phyloP scores from a whole-genome alignment of 2,797 vertebrate genomes.

The Falco naumanni region DNA sequence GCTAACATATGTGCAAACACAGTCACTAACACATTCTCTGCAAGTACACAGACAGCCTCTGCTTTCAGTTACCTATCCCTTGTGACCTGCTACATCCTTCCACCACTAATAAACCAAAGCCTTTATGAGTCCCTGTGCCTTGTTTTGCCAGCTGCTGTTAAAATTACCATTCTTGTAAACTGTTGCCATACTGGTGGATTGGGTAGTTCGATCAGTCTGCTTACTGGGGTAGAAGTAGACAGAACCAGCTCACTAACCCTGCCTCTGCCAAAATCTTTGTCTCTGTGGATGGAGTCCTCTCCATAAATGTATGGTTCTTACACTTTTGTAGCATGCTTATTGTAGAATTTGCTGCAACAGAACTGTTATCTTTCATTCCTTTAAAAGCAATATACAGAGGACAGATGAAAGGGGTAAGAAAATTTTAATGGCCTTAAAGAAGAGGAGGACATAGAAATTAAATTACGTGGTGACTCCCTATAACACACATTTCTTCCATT shows the following conservation, averaged over 20 bases:
- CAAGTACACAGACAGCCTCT: not conserved
- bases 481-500: not conserved
- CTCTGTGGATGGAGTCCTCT: not conserved
- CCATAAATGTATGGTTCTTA: not conserved
- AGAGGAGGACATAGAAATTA: not conserved
- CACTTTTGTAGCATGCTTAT: not conserved
- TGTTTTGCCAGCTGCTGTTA: not conserved
- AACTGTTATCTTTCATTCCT: not conserved
- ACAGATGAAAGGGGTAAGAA: not conserved
- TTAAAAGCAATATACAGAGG: not conserved
- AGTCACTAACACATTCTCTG: not conserved
- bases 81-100: not conserved
- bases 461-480: not conserved
- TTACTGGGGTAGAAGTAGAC: not conserved
- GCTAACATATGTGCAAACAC: not conserved
- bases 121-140: not conserved
- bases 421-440: not conserved
- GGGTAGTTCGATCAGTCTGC: not conserved
- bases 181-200: not conserved
- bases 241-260: not conserved
- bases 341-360: not conserved
- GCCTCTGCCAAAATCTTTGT: not conserved
- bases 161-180: not conserved
- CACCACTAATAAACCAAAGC: not conserved
- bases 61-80: not conserved